Percentiles rank a stretch among this genome's conserved stretches.
Evolutionary conservation across 2,888 invertebrate genomes (phyloP).

Genomic region (Xestia sexstrigata): DNA sequence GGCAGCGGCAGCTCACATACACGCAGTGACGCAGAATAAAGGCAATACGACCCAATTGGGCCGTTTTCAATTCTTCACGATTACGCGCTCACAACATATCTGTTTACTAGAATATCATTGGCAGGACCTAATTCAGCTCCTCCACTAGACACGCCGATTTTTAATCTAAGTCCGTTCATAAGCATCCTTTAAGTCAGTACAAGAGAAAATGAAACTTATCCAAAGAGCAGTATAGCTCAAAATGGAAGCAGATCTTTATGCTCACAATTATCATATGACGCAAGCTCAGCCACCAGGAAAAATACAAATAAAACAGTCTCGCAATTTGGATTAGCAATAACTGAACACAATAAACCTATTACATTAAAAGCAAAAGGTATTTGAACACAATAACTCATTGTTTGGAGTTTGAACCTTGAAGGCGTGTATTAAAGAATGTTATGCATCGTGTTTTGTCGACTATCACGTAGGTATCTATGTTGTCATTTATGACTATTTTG

Average conservation of each 20-base stretch:
- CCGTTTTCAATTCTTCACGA: too few species aligned
- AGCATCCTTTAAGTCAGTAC: not conserved
- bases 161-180: not conserved
- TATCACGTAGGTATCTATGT: too few species aligned
- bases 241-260: not conserved
- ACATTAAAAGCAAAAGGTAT: conserved; percentile 9
- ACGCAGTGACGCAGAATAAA: too few species aligned
- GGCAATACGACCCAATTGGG: too few species aligned
- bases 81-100: too few species aligned
- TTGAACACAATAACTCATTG: conserved; percentile 31
- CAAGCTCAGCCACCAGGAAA: conserved; percentile 3
- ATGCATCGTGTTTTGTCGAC: not conserved
- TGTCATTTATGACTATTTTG: too few species aligned
- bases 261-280: not conserved
- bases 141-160: not conserved
- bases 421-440: not conserved
- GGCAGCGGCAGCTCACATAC: too few species aligned
- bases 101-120: too few species aligned
- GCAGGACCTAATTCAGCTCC: not conserved
- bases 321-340: conserved; percentile 33
- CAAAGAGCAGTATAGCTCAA: not conserved
- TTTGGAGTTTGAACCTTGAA: conserved; percentile 14
- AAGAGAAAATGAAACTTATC: not conserved
- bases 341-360: conserved; percentile 6
- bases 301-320: conserved; percentile 1